A percentile compares a stretch with the other conserved stretches of the same genome.
phyloP scores from a whole-genome alignment of 2,797 vertebrate genomes.

The Remorina albescens region DNA sequence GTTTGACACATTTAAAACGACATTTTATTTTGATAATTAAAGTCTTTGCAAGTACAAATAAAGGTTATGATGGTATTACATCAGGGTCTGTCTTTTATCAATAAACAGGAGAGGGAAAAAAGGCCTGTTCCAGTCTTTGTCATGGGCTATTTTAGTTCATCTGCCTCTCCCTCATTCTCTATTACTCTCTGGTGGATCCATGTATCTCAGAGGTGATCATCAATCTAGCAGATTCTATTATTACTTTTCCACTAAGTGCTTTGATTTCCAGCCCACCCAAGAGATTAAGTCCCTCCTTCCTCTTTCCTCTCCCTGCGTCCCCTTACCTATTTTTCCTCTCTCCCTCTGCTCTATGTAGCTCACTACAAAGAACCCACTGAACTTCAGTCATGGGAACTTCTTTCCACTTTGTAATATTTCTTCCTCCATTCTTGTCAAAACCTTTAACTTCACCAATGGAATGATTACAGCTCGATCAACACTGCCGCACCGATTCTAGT shows the following conservation, averaged over 20 bases:
- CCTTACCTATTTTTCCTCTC: conserved; percentile 47
- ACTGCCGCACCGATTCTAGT: neutral
- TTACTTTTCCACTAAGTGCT: conserved; percentile 81
- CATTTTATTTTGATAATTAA: neutral
- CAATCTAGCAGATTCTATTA: conserved; percentile 82
- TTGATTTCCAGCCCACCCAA: conserved; percentile 83
- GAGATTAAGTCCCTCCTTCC: conserved; percentile 64
- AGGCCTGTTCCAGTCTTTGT: conserved; percentile 35
- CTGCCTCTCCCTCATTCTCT: conserved; percentile 46
- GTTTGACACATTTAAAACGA: neutral
- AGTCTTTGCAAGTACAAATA: conserved; percentile 5
- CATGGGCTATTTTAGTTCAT: conserved; percentile 65
- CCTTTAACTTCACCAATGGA: neutral
- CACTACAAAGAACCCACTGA: neutral
- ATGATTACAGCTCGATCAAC: neutral
- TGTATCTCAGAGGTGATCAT: conserved; percentile 79
- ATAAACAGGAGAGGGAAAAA: conserved; percentile 21
- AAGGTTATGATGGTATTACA: conserved; percentile 33
- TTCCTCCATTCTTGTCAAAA: neutral
- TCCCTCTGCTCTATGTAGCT: conserved; percentile 1
- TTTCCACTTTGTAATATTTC: conserved; percentile 1
- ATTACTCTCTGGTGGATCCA: conserved; percentile 67
- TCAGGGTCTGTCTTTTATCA: conserved; percentile 57
- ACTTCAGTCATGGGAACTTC: conserved; percentile 1
- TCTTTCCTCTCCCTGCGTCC: conserved; percentile 40